Evolutionary conservation across 2,113 vertebrate species (phyloP).

Genomic region (Cheilinus undulatus): DNA sequence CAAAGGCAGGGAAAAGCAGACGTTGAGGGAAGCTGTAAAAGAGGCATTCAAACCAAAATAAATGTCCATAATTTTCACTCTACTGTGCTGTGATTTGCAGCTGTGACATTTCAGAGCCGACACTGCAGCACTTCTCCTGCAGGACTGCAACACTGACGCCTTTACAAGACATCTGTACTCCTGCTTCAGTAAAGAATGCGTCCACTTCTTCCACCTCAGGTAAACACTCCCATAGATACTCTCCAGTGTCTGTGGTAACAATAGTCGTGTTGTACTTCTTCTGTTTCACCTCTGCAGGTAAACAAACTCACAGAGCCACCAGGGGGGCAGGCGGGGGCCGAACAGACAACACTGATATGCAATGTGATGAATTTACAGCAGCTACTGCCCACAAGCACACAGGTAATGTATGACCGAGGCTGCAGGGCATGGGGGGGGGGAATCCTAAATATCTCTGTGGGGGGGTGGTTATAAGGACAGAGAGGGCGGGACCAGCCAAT

Average conservation of each 20-base stretch:
- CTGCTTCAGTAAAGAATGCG: no score
- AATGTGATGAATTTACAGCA: conserved; percentile 62
- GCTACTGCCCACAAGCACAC: conserved; percentile 54
- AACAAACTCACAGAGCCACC: conserved; percentile 67
- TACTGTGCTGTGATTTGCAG: no score
- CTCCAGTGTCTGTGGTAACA: conserved; percentile 64
- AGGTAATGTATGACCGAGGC: conserved; percentile 27
- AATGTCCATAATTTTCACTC: no score
- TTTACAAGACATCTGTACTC: no score
- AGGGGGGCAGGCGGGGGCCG: conserved; percentile 54
- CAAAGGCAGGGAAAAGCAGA: no score
- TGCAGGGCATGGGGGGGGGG: conserved; percentile 27
- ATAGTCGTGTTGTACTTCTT: conserved; percentile 66
- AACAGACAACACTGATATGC: conserved; percentile 70
- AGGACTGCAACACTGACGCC: no score
- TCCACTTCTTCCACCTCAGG: conserved; percentile 7
- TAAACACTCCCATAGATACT: conserved; percentile 71
- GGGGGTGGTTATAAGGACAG: conserved; percentile 37
- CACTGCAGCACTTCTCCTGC: no score
- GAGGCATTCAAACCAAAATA: no score
- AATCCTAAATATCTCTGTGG: conserved; percentile 46
- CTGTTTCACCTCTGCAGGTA: conserved; percentile 71
- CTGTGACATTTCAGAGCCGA: no score
- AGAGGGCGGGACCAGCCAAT: conserved; percentile 35
- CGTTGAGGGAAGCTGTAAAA: no score